A percentile compares a stretch with the other conserved stretches of the same genome.
Conservation (phyloP, 2,113 vertebrate species). For the Callaeas wilsoni region DNA sequence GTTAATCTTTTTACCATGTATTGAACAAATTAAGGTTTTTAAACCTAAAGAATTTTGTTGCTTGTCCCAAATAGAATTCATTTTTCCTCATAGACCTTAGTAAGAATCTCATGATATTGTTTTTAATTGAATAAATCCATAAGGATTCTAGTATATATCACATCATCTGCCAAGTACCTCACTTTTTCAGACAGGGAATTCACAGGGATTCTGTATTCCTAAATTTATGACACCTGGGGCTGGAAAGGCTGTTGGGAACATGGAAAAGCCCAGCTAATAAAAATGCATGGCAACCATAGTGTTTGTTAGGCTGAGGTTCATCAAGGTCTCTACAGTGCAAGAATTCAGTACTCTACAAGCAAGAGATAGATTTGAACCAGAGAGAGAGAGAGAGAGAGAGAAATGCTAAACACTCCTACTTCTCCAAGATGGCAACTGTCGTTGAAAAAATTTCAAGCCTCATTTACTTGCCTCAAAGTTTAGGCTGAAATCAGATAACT, state of each 20-base stretch:
- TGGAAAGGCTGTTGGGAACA: not conserved
- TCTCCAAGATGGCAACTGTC: not conserved
- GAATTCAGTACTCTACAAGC: not conserved
- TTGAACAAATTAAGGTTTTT: not conserved
- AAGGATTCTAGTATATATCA: not conserved
- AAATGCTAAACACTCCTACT: not conserved
- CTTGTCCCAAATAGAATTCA: not conserved
- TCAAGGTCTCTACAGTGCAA: not conserved
- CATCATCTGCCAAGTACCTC: not conserved
- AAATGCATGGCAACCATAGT: not conserved
- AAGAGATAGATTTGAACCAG: not conserved
- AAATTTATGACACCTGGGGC: not conserved
- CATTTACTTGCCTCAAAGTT: not conserved
- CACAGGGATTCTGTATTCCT: not conserved
- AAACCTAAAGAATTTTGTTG: not conserved
- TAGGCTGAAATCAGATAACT: not conserved
- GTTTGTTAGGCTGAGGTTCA: not conserved
- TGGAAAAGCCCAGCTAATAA: not conserved
- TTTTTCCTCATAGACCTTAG: not conserved
- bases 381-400: not conserved
- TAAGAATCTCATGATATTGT: not conserved
- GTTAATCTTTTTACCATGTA: not conserved
- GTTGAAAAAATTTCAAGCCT: not conserved
- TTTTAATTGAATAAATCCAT: conserved; percentile 49
- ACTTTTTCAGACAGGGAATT: not conserved